These are phyloP conservation scores for Epistrophella euchroma DNA, from an alignment of 2,888 invertebrate genomes.

Conservation along the genomic window DNA sequence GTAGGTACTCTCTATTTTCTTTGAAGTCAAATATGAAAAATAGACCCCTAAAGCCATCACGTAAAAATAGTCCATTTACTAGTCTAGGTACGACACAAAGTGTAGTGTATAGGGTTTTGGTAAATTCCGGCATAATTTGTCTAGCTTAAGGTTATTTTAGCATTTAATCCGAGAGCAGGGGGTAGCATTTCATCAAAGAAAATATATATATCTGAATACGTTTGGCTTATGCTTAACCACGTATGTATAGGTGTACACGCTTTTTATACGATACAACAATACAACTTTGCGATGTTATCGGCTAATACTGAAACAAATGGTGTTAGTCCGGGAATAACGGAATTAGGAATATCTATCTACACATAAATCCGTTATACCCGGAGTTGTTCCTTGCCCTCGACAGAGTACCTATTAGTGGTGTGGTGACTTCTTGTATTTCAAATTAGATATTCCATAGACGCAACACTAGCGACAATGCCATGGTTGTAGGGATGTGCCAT, in stretches of 20 bases:
- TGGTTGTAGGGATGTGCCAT: conserved; percentile 7
- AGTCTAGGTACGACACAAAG: neutral
- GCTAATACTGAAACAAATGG: conserved; percentile 64
- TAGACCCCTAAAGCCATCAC: conserved; percentile 19
- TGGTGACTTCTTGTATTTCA: conserved; percentile 39
- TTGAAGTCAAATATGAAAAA: conserved; percentile 34
- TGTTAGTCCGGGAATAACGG: conserved; percentile 17
- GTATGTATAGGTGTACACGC: neutral
- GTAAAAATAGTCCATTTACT: conserved; percentile 44
- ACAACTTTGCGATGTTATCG: conserved; percentile 11
- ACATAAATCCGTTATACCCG: conserved; percentile 30
- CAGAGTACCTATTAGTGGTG: neutral
- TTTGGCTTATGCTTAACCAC: conserved; percentile 26
- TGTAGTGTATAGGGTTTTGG: neutral
- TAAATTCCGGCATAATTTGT: conserved; percentile 62
- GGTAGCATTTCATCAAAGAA: conserved; percentile 20
- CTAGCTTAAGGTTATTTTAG: conserved; percentile 66
- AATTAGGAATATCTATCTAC: conserved; percentile 25
- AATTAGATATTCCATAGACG: conserved; percentile 71
- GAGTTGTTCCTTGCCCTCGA: conserved; percentile 13
- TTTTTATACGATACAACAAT: conserved; percentile 45
- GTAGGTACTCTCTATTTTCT: neutral
- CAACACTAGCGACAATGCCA: conserved; percentile 9
- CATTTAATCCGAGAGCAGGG: conserved; percentile 52
- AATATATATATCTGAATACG: conserved; percentile 8